Conservation (phyloP, 2,797 vertebrate genomes). For the Pogonophryne albipinna region DNA sequence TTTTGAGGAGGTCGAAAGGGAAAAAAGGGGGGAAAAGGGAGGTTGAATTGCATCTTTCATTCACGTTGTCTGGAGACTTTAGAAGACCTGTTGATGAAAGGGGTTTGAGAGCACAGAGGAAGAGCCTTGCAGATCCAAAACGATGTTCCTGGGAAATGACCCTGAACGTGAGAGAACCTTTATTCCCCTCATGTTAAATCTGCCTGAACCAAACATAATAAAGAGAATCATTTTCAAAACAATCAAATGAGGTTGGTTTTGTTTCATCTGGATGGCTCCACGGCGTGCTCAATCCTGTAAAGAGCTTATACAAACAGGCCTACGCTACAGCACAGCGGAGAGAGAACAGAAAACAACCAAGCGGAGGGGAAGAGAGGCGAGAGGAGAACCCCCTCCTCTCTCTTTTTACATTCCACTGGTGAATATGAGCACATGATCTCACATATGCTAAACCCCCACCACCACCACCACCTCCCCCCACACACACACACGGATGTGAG, state of each 20-base stretch:
- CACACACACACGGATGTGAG: conserved; percentile 70
- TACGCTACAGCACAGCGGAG: conserved; percentile 63
- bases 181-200: conserved; percentile 74
- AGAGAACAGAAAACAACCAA: conserved; percentile 80
- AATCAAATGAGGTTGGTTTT: conserved; percentile 77
- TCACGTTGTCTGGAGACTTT: conserved; percentile 78
- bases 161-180: conserved; percentile 64
- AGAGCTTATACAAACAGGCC: conserved; percentile 82
- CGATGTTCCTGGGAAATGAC: conserved; percentile 78
- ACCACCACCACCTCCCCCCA: conserved; percentile 27
- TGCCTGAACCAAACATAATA: conserved; percentile 79
- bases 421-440: conserved; percentile 87
- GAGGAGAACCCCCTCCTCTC: conserved; percentile 46
- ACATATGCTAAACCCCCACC: conserved; percentile 73
- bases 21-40: conserved; percentile 56
- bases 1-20: conserved; percentile 82
- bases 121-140: conserved; percentile 70
- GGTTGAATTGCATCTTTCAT: conserved; percentile 82
- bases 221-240: conserved; percentile 81
- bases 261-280: conserved; percentile 83
- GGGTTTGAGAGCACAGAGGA: conserved; percentile 73
- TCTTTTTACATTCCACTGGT: conserved; percentile 84
- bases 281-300: conserved; percentile 73
- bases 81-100: conserved; percentile 79
- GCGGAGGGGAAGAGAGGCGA: conserved; percentile 51